A percentile compares a stretch with the other conserved stretches of the same genome.
Evolutionary conservation across 2,797 vertebrate species (phyloP).

Genomic region (Halcyon chelicuti): DNA sequence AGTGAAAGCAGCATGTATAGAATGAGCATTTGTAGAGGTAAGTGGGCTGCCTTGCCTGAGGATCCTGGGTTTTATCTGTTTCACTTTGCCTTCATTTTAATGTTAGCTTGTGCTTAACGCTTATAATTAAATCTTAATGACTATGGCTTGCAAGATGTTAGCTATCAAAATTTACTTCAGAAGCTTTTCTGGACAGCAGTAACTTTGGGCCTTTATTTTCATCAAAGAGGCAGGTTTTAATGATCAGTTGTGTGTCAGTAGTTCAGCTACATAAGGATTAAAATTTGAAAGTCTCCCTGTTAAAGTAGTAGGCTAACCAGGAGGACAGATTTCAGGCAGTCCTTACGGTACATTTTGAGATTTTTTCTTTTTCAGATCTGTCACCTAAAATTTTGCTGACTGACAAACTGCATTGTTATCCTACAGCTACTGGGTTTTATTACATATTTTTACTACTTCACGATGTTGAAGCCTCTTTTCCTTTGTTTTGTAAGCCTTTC

Average conservation of each 20-base stretch:
- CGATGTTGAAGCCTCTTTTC: not conserved
- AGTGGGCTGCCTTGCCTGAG: not conserved
- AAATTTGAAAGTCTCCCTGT: not conserved
- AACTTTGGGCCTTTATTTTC: not conserved
- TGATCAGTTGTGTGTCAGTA: not conserved
- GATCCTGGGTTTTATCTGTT: not conserved
- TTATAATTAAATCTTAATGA: not conserved
- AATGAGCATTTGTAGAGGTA: not conserved
- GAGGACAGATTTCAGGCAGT: not conserved
- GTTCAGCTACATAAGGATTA: not conserved
- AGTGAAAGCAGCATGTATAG: rapidly evolving
- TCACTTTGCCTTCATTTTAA: not conserved
- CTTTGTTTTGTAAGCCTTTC: conserved; percentile 3
- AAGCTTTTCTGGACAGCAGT: not conserved
- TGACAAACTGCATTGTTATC: not conserved
- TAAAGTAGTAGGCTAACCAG: not conserved
- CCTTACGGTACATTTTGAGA: not conserved
- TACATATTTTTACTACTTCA: not conserved
- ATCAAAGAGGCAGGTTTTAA: not conserved
- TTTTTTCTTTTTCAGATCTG: not conserved
- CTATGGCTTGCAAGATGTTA: not conserved
- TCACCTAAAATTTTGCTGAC: not conserved
- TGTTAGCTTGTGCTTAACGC: not conserved
- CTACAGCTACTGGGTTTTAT: not conserved
- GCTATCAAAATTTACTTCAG: not conserved